These are phyloP conservation scores for Bradypodion pumilum DNA, from an alignment of 2,797 vertebrate genomes.

Conservation along the genomic window DNA sequence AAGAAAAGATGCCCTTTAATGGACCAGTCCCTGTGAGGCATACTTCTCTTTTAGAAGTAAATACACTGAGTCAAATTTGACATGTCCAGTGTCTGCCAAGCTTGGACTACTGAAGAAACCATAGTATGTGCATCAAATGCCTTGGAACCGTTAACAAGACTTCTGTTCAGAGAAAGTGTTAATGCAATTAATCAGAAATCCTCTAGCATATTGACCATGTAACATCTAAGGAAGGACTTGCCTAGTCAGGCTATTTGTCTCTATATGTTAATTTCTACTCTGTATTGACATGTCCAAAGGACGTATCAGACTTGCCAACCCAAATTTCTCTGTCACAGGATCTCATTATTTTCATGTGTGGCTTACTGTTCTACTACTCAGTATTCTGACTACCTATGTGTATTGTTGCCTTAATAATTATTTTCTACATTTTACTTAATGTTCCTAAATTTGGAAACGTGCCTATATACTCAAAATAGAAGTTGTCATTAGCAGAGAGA, in stretches of 20 bases:
- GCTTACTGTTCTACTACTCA: slow-evolving; percentile 22
- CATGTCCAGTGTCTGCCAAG: slow-evolving; percentile 15
- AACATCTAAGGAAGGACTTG: slow-evolving; percentile 26
- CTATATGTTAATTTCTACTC: slow-evolving; percentile 28
- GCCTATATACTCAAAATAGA: background rate
- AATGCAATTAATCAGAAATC: slow-evolving; percentile 48
- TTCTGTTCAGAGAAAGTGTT: slow-evolving; percentile 19
- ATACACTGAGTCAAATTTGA: background rate
- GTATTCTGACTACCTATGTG: slow-evolving; percentile 14
- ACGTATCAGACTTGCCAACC: slow-evolving; percentile 32
- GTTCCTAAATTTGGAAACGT: background rate
- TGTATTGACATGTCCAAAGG: slow-evolving; percentile 30
- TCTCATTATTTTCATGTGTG: background rate
- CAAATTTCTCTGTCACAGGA: slow-evolving; percentile 26
- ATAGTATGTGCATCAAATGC: background rate
- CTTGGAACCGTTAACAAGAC: slow-evolving; percentile 38
- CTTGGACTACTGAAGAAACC: slow-evolving; percentile 20
- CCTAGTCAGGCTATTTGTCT: slow-evolving; percentile 9
- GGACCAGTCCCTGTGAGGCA: background rate
- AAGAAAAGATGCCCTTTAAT: background rate
- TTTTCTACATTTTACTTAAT: background rate
- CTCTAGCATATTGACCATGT: background rate
- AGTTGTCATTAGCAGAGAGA: background rate
- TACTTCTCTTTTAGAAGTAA: background rate
- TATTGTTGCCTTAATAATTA: background rate